Base-by-base conservation (phyloP, 2,113 vertebrate genomes). In the Eurystomus gularis region DNA sequence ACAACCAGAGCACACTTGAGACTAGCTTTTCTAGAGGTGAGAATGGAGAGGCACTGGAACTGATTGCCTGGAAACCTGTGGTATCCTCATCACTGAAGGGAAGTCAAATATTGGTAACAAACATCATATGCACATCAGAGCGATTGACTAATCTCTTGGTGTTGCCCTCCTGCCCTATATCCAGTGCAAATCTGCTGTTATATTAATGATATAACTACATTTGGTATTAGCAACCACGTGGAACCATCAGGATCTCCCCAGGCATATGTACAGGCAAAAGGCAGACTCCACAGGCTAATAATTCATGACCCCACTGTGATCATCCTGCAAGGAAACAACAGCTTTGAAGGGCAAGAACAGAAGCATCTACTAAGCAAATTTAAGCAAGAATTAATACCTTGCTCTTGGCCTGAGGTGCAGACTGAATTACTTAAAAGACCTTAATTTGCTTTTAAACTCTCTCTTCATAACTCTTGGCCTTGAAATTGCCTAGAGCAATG, bases 371-470 rank as follows among this genome's bases (percentile, higher is more conserved):
- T 31, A 88, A 40, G 62, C 16, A 73, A 62, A 80, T 86, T 91
- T 39, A 62, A 84, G 29, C 13, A 51, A 70, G 70, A 82, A 86
- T 75, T 29, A 75, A 51, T 61, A 64, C 4, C 66, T 48, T 37
- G 44, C 55, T 80, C 60, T 83, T 7, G 6, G 49, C 49, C 71
- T 55, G 15, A 88, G 58, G 39, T 46, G 65, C 1, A 2, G 33
- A 39, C 64, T 55, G 15, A 86, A 71, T 84, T 86, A 75, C 52
- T 69, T 57, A 51, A 23, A 87, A 86, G 29, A 64, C 2, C 29
- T 83, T 69, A 66, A 86, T 66, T 75, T 62, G 31, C 77, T 80
- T 88, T 95, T 88, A 52, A 91, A 17, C 21, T 62, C 40, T 73
- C 26, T 51, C 76, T 83, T 78, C 18, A 8, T 40, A 80, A 78